phyloP scores from a whole-genome alignment of 2,113 vertebrate species.

The Sterrhoptilus dennistouni region DNA sequence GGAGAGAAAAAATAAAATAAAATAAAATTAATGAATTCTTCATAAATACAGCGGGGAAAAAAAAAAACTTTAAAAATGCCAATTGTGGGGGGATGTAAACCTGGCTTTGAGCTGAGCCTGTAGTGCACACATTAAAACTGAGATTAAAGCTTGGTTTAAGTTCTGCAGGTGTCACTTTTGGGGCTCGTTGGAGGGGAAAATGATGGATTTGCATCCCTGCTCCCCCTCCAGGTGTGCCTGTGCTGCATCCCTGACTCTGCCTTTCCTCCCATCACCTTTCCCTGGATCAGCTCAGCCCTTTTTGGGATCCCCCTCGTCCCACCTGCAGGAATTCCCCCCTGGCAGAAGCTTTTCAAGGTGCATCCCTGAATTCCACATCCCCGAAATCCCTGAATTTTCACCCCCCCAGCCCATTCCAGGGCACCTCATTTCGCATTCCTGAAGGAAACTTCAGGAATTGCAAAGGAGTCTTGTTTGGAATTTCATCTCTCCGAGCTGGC shows the following conservation, averaged over 20 bases:
- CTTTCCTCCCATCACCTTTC: accelerated
- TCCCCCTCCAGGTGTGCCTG: accelerated
- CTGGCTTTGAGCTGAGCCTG: background rate
- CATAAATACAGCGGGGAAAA: background rate
- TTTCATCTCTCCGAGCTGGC: background rate
- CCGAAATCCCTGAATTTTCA: too few species aligned
- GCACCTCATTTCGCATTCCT: background rate
- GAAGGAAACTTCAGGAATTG: background rate
- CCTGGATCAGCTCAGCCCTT: background rate
- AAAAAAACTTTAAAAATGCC: background rate
- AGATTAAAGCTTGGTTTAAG: background rate
- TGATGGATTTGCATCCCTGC: background rate
- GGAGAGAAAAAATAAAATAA: background rate
- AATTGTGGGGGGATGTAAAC: background rate
- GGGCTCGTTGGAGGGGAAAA: background rate
- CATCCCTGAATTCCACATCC: background rate
- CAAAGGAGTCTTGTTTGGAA: background rate
- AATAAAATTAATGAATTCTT: background rate
- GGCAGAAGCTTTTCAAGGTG: background rate
- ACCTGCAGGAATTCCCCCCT: background rate
- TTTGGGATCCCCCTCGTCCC: background rate
- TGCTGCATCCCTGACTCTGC: background rate
- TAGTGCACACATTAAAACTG: background rate
- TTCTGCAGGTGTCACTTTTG: background rate
- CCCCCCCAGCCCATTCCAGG: background rate